These are phyloP conservation scores for Mycteria americana DNA, from an alignment of 2,797 vertebrate genomes.

Conservation along the genomic window DNA sequence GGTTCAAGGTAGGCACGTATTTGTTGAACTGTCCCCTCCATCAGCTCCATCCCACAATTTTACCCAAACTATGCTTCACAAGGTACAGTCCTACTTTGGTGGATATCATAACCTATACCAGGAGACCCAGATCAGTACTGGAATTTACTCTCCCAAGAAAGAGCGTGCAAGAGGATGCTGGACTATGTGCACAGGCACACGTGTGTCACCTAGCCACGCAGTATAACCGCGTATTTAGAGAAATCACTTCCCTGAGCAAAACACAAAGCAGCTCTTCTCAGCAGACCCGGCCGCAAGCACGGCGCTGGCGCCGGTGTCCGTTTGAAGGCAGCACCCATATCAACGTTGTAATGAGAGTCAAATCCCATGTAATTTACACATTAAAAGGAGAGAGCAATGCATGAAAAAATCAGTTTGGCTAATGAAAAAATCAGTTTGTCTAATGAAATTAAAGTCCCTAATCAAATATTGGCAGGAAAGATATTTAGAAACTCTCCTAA, in stretches of 20 bases:
- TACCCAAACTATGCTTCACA: fast-evolving
- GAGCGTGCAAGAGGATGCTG: fast-evolving
- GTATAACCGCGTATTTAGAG: neutral
- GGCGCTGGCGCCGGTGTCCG: neutral
- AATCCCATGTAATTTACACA: constrained; percentile 82
- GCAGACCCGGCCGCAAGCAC: neutral
- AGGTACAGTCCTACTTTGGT: neutral
- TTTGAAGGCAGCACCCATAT: constrained; percentile 76
- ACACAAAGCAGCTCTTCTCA: neutral
- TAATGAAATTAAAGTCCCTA: constrained; percentile 83
- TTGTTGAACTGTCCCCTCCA: neutral
- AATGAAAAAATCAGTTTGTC: constrained; percentile 77
- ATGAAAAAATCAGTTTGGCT: constrained; percentile 76
- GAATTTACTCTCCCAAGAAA: neutral
- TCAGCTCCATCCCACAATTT: neutral
- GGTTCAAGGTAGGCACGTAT: neutral
- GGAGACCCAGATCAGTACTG: neutral
- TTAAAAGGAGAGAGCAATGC: constrained; percentile 78
- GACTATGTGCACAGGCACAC: neutral
- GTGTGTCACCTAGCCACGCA: neutral
- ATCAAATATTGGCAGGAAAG: constrained; percentile 80
- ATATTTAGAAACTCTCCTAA: constrained; percentile 76
- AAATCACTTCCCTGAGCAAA: neutral
- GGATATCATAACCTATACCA: neutral
- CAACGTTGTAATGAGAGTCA: constrained; percentile 78